Base-by-base conservation (phyloP, 2,888 invertebrate species). In the Rambutsinella grinnellia region DNA sequence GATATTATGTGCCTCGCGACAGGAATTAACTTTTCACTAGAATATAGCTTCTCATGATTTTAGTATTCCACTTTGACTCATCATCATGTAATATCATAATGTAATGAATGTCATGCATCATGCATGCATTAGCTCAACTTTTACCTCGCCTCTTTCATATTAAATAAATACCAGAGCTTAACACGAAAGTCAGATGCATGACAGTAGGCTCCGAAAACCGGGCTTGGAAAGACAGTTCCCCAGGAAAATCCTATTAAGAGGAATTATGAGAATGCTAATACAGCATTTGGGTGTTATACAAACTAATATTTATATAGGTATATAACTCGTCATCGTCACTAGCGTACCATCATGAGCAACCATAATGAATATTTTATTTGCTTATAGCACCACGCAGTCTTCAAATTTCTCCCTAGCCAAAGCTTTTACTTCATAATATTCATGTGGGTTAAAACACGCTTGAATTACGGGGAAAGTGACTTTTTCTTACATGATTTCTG, bases 301-400 rank as follows among this genome's bases (percentile, higher is more conserved):
- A 36, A 36, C 6, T 36, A 36, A 36, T 36, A 36, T 36, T 36
- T 5, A 5, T 36, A n/a, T n/a, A n/a, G n/a, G n/a, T n/a, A n/a
- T n/a, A n/a, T n/a, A n/a, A n/a, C n/a, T 24, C 28, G 19, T 27
- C 28, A 19, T 62, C 54, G 21, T 56, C 47, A n/a, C 65, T n/a
- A n/a, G n/a, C n/a, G n/a, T n/a, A n/a, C n/a, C n/a, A n/a, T n/a
- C n/a, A n/a, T n/a, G 15, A 54, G 23, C 15, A 21, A 21, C 23
- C 21, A 19, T 21, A 15, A 74, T 74, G 74, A 74, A 74, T 74
- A 67, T 74, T 74, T 74, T 51, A 74, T 60, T 65, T 46, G 36
- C 21, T 74, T 66, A 44, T 60, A 65, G 74, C 66, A 74, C 74
- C 67, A 74, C n/a, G 56, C 67, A 67, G 74, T 74, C 71, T 65